Base-by-base conservation (phyloP, 1,140 invertebrate genomes). In the Aethina tumida region DNA sequence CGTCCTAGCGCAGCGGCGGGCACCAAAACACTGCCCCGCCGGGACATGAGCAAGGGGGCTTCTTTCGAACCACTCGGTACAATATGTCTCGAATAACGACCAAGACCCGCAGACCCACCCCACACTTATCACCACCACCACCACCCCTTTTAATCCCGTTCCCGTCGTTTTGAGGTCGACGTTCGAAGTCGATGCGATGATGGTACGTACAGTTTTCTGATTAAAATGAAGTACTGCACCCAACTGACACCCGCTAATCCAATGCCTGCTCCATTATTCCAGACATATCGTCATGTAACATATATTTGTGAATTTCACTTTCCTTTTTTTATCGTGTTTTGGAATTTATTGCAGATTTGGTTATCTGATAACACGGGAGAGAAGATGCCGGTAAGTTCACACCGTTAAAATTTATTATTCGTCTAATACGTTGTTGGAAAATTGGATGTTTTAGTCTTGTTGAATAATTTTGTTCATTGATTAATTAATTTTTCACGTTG, bases 351-450 rank as follows among this genome's bases (percentile, higher is more conserved):
- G 29, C 54, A 62, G 59, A 53, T 82, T 50, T 84, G 81, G 81
- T 67, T 83, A 49, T 80, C 77, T 31, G 67, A 76, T 43, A 75
- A 77, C 59, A 71, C 69, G 17, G 70, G 71, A 65, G 79, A 82
- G 54, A 67, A 76, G 60, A 81, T 83, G 81, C 79, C 80, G 67
- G 81, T 84, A 70, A 78, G 79, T 77, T 59, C 52, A n/a, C n/a
- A n/a, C n/a, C n/a, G n/a, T n/a, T n/a, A n/a, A n/a, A n/a, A n/a
- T n/a, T n/a, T n/a, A n/a, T n/a, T n/a, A n/a, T n/a, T n/a, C n/a
- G n/a, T n/a, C n/a, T n/a, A n/a, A n/a, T n/a, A n/a, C n/a, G n/a
- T n/a, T n/a, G n/a, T n/a, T n/a, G n/a, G n/a, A n/a, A n/a, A n/a
- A n/a, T n/a, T n/a, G n/a, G n/a, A n/a, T n/a, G n/a, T n/a, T n/a